Percentiles rank a stretch among this genome's conserved stretches.
Evolutionary conservation across 2,113 vertebrate species (phyloP).

Genomic region (Halcyon malimbica): DNA sequence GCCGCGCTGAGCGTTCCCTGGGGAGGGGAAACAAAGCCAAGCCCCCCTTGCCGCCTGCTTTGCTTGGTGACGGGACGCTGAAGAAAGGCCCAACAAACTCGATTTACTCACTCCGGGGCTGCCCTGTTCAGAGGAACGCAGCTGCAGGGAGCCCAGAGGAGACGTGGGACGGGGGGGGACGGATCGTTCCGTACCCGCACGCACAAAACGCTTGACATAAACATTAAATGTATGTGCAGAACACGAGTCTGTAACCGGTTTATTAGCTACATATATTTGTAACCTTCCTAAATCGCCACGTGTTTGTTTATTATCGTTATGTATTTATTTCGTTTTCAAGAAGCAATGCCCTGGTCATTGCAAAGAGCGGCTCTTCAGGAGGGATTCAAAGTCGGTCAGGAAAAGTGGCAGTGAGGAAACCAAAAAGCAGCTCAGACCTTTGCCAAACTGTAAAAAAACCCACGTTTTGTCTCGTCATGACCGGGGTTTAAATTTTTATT

Average conservation of each 20-base stretch:
- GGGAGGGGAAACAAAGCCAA: background rate
- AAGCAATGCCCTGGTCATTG: background rate
- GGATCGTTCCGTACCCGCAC: background rate
- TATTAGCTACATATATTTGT: background rate
- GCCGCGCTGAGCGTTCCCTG: background rate
- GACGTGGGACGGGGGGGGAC: background rate
- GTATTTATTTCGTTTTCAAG: background rate
- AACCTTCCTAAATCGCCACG: background rate
- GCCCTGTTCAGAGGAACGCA: background rate
- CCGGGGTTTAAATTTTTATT: background rate
- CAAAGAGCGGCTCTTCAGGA: background rate
- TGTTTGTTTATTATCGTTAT: background rate
- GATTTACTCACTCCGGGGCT: background rate
- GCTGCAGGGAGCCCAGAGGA: background rate
- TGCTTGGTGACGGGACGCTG: background rate
- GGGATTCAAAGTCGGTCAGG: background rate
- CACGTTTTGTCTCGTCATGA: background rate
- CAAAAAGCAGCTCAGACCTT: background rate
- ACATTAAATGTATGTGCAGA: background rate
- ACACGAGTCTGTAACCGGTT: background rate
- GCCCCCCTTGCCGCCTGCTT: background rate
- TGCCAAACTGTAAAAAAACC: background rate
- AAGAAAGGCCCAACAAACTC: background rate
- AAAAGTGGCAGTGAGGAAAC: background rate
- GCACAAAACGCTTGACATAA: background rate